phyloP scores from a whole-genome alignment of 1,140 invertebrate species.

The Drosophila varians region DNA sequence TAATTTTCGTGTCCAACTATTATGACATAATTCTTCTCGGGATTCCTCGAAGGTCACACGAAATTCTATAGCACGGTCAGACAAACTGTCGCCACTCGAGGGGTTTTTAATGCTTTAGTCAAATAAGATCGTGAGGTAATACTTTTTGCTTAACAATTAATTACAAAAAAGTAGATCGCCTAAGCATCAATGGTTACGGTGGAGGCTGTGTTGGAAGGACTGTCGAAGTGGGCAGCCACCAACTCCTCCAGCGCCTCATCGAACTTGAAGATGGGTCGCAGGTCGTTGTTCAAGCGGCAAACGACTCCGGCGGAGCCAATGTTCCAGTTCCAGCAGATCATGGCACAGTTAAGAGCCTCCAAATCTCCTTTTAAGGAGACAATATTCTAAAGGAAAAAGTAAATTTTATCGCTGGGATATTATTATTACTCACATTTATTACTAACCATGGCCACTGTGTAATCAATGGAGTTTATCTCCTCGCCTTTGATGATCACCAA shows the following conservation, averaged over 20 bases:
- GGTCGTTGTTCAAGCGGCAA: slow-evolving; percentile 64
- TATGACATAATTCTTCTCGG: slow-evolving; percentile 56
- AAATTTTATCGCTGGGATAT: too few species aligned
- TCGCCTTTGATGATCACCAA: slow-evolving; percentile 87
- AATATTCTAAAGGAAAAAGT: slow-evolving; percentile 54
- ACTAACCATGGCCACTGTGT: slow-evolving; percentile 86
- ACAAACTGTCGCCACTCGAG: slow-evolving; percentile 55
- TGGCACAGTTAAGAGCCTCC: slow-evolving; percentile 50
- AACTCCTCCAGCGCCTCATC: slow-evolving; percentile 61
- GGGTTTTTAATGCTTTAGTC: slow-evolving; percentile 8
- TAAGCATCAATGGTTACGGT: slow-evolving; percentile 63
- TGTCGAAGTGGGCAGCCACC: slow-evolving; percentile 54
- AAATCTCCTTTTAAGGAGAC: slow-evolving; percentile 69
- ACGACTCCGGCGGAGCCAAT: slow-evolving; percentile 69
- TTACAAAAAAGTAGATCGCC: neutral
- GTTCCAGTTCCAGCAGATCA: slow-evolving; percentile 83
- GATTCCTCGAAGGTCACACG: slow-evolving; percentile 55
- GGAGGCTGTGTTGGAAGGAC: slow-evolving; percentile 55
- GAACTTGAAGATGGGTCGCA: slow-evolving; percentile 64
- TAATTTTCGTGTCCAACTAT: slow-evolving; percentile 67
- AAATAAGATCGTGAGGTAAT: slow-evolving; percentile 43
- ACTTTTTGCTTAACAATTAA: slow-evolving; percentile 41
- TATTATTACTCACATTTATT: neutral
- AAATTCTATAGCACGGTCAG: slow-evolving; percentile 61
- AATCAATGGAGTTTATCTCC: slow-evolving; percentile 86